A percentile compares a stretch with the other conserved stretches of the same genome.
Conservation (phyloP, 2,888 invertebrate species). For the Lithosia quadra region DNA sequence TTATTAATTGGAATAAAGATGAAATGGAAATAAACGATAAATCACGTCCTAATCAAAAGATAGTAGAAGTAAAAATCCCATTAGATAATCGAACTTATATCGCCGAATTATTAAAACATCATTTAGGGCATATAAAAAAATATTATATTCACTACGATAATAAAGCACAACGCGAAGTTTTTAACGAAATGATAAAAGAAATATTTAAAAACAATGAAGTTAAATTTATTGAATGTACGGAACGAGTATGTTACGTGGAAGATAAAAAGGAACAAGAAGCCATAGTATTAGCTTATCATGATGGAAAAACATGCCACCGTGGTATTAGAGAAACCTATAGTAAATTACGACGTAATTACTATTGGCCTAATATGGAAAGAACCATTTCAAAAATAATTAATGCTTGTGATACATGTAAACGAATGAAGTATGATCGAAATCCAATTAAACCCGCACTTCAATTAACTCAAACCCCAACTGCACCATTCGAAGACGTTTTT, state of each 20-base stretch:
- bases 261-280: neutral
- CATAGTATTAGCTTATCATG: neutral
- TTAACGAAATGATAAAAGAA: neutral
- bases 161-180: constrained; percentile 11
- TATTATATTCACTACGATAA: constrained; percentile 37
- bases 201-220: no score
- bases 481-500: constrained; percentile 1
- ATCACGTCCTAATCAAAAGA: no score
- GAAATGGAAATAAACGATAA: no score
- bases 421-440: constrained; percentile 23
- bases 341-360: neutral
- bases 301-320: neutral
- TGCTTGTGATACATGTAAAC: constrained; percentile 43
- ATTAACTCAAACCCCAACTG: constrained; percentile 44
- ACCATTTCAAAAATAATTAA: constrained; percentile 30
- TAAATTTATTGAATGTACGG: no score
- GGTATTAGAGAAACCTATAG: neutral
- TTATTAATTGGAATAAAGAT: no score
- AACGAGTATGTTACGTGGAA: neutral
- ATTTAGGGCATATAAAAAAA: constrained; percentile 4
- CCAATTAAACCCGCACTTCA: constrained; percentile 46
- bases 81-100: no score
- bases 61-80: no score
- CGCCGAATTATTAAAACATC: neutral
- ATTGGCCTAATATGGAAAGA: neutral